Evolutionary conservation across 1,140 invertebrate genomes (phyloP).

Genomic region (Bradysia coprophila): DNA sequence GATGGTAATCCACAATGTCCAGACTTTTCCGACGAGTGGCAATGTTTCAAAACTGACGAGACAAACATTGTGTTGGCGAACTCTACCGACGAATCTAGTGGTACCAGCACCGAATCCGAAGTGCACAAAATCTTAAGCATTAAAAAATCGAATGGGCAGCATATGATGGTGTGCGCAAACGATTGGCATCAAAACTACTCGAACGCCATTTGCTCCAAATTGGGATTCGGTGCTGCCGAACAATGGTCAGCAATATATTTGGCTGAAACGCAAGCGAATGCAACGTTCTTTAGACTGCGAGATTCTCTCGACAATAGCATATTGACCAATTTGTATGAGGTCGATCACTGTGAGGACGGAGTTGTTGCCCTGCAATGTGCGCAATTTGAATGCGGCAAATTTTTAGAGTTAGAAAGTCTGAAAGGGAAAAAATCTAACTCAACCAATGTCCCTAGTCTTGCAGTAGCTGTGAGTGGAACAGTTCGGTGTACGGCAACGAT

Average conservation of each 20-base stretch:
- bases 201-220: constrained; percentile 28
- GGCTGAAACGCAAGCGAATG: constrained; percentile 18
- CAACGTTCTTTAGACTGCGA: constrained; percentile 11
- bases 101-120: constrained; percentile 2
- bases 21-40: constrained; percentile 43
- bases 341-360: constrained; percentile 24
- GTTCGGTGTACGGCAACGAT: constrained; percentile 29
- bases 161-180: constrained; percentile 28
- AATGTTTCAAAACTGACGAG: constrained; percentile 23
- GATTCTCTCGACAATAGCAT: constrained; percentile 12
- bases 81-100: not conserved
- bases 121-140: too few relatives aligned
- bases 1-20: constrained; percentile 39
- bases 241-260: constrained; percentile 17
- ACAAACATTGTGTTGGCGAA: too few relatives aligned
- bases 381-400: constrained; percentile 11
- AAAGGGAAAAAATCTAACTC: constrained; percentile 27
- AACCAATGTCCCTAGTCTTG: constrained; percentile 26
- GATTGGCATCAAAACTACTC: constrained; percentile 32
- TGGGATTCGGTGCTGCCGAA: constrained; percentile 30
- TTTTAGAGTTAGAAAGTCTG: too few relatives aligned
- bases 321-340: constrained; percentile 24
- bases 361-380: constrained; percentile 32
- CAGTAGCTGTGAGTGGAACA: constrained; percentile 32
- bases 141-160: constrained; percentile 12